phyloP scores from a whole-genome alignment of 1,140 invertebrate species.

The Mesaphorura yosii region DNA sequence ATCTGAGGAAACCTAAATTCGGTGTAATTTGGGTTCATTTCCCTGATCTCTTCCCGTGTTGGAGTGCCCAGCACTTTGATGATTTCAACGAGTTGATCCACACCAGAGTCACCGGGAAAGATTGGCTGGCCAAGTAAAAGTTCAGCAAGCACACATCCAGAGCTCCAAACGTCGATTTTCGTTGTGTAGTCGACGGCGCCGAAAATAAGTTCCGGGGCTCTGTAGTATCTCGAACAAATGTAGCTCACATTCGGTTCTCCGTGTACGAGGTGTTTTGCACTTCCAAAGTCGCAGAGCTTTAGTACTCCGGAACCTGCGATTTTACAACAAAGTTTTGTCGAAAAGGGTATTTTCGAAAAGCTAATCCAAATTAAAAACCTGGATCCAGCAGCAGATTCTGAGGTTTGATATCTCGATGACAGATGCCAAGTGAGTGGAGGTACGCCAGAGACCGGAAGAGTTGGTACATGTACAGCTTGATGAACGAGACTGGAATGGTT shows the following conservation, averaged over 20 bases:
- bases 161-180: conserved; percentile 98
- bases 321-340: no score
- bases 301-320: conserved; percentile 93
- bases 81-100: conserved; percentile 98
- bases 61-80: conserved; percentile 99
- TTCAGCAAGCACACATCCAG: conserved; percentile 95
- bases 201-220: conserved; percentile 97
- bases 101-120: conserved; percentile 97
- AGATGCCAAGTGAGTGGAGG: conserved; percentile 96
- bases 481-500: conserved; percentile 98
- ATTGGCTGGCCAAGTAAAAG: conserved; percentile 94
- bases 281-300: conserved; percentile 98
- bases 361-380: no score
- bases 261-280: conserved; percentile 91
- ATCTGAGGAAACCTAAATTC: conserved; percentile 99
- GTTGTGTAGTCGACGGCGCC: conserved; percentile 99
- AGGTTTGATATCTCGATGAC: conserved; percentile 99
- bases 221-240: conserved; percentile 98
- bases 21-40: conserved; percentile 99
- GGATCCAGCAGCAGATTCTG: conserved; percentile 96
- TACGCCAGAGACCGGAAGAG: conserved; percentile 97
- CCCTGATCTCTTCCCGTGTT: conserved; percentile 94
- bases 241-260: conserved; percentile 99
- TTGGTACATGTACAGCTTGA: conserved; percentile 99
- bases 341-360: no score